Conservation (phyloP, 2,113 vertebrate species). For the Apodemus speciosus region DNA sequence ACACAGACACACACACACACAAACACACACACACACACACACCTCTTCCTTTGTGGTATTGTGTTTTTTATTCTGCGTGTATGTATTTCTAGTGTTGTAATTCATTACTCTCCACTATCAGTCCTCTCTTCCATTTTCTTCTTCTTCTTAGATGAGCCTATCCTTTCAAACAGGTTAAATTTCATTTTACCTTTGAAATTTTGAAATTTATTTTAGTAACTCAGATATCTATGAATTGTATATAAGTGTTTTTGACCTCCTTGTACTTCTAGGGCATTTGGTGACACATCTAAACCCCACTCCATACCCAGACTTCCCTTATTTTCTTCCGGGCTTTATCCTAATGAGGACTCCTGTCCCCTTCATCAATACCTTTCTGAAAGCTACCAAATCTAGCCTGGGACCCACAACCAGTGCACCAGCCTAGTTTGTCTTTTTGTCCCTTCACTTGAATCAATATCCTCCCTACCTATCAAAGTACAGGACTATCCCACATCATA, state of each 20-base stretch:
- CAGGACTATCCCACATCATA: not conserved
- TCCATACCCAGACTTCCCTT: not conserved
- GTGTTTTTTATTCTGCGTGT: not conserved
- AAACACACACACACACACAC: no score
- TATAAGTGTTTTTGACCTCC: not conserved
- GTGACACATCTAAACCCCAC: not conserved
- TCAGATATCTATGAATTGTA: not conserved
- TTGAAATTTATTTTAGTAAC: not conserved
- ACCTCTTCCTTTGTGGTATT: not conserved
- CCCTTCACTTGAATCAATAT: not conserved
- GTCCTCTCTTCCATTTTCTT: not conserved
- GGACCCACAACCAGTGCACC: not conserved
- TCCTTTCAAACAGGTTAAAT: not conserved
- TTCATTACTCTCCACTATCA: not conserved
- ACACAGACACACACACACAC: no score
- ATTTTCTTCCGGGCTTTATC: not conserved
- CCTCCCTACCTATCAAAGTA: not conserved
- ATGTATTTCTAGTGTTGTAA: not conserved
- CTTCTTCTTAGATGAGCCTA: not conserved
- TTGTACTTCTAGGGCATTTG: not conserved
- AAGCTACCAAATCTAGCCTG: not conserved
- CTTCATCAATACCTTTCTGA: not conserved
- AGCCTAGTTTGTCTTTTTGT: not conserved
- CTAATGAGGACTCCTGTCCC: not conserved
- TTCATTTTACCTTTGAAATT: not conserved